Percentiles rank a stretch among this genome's conserved stretches.
phyloP scores from a whole-genome alignment of 2,797 vertebrate species.

The Cuculus canorus region DNA sequence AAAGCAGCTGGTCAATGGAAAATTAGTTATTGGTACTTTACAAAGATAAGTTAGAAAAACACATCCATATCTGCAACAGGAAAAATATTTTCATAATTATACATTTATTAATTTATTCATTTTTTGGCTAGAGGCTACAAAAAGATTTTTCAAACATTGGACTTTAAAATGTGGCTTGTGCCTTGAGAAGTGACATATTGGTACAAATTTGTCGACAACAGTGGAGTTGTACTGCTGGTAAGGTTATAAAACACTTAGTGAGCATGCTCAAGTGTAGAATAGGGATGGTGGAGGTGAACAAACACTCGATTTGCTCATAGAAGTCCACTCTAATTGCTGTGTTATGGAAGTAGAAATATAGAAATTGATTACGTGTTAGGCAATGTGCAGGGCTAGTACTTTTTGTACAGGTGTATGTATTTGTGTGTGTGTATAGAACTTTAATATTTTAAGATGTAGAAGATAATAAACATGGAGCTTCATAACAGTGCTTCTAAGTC shows the following conservation, averaged over 20 bases:
- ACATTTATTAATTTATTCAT: neutral
- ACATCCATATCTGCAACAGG: neutral
- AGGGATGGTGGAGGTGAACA: neutral
- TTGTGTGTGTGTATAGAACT: neutral
- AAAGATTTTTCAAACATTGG: neutral
- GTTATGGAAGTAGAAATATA: neutral
- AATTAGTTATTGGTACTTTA: constrained; percentile 27
- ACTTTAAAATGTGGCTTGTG: neutral
- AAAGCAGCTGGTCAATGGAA: constrained; percentile 85
- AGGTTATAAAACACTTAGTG: neutral
- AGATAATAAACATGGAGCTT: neutral
- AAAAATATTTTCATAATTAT: neutral
- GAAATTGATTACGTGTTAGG: neutral
- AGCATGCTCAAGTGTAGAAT: neutral
- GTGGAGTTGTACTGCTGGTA: neutral
- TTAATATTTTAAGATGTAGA: neutral
- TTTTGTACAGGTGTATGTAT: neutral
- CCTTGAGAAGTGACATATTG: neutral
- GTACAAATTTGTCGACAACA: neutral
- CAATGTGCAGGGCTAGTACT: neutral
- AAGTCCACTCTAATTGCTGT: neutral
- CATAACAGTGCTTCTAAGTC: neutral
- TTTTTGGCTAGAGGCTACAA: neutral
- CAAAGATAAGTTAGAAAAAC: neutral
- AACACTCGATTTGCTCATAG: neutral